A percentile compares a stretch with the other conserved stretches of the same genome.
Evolutionary conservation across 2,888 invertebrate species (phyloP).

Genomic region (Caenorhabditis panamensis): DNA sequence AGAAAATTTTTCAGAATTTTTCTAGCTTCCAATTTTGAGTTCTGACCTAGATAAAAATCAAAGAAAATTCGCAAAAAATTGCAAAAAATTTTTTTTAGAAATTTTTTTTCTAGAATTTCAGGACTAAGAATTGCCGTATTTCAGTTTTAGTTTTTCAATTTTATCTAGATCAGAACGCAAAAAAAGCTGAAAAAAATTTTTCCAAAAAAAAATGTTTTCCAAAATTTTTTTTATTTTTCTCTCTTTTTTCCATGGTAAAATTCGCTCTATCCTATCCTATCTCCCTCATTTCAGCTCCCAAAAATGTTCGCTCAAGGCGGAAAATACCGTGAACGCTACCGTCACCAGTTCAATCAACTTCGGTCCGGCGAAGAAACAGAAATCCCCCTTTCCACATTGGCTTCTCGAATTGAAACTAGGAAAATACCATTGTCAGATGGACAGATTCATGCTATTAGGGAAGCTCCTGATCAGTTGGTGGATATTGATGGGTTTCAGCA

Average conservation of each 20-base stretch:
- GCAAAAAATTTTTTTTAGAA: no score
- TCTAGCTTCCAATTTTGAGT: no score
- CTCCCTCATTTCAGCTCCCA: not conserved
- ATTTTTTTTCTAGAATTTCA: no score
- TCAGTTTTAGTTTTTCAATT: no score
- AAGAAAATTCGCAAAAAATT: no score
- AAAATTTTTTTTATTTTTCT: no score
- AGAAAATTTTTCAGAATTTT: no score
- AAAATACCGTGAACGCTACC: constrained; percentile 50
- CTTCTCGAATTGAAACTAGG: constrained; percentile 40
- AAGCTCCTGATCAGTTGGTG: constrained; percentile 60
- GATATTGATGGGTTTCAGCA: constrained; percentile 66
- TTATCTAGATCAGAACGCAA: no score
- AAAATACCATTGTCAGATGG: constrained; percentile 54
- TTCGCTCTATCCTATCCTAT: not conserved
- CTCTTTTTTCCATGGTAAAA: not conserved
- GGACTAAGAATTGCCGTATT: no score
- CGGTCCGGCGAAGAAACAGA: constrained; percentile 45
- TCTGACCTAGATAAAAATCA: no score
- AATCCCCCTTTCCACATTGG: constrained; percentile 50
- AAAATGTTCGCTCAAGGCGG: constrained; percentile 52
- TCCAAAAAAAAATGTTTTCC: not conserved
- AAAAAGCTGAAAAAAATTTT: no score
- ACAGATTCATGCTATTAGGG: constrained; percentile 60
- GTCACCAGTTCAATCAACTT: constrained; percentile 52